Evolutionary conservation across 2,797 vertebrate species (phyloP).

Genomic region (Eospalax fontanierii): DNA sequence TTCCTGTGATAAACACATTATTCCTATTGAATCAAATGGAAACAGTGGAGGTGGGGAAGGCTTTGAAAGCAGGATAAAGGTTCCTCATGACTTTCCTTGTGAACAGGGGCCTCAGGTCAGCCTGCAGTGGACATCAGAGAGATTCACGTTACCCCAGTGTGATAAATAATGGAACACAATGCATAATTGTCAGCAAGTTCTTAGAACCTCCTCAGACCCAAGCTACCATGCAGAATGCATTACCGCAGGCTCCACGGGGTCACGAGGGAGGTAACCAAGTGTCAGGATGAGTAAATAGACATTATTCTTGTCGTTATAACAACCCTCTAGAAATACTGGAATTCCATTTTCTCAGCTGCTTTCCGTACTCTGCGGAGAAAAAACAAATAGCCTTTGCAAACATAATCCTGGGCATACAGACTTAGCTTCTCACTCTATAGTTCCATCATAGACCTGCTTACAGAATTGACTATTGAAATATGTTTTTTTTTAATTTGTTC

Average conservation of each 20-base stretch:
- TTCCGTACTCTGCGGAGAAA: conserved; percentile 34
- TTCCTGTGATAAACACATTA: conserved; percentile 38
- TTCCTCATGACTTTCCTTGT: conserved; percentile 84
- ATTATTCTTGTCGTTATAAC: conserved; percentile 85
- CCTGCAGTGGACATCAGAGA: conserved; percentile 71
- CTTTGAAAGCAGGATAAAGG: conserved; percentile 67
- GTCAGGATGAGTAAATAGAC: conserved; percentile 86
- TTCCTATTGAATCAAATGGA: conserved; percentile 20
- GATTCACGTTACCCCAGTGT: conserved; percentile 79
- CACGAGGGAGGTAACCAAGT: conserved; percentile 87
- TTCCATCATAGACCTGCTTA: not conserved
- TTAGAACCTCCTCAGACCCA: conserved; percentile 84
- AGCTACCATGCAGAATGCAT: conserved; percentile 86
- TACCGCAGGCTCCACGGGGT: conserved; percentile 87
- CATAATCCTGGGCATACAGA: not conserved
- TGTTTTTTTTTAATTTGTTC: conserved; percentile 29
- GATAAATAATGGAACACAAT: conserved; percentile 87
- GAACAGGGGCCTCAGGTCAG: conserved; percentile 76
- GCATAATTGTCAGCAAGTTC: conserved; percentile 82
- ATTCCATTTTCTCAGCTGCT: conserved; percentile 77
- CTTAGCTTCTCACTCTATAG: conserved; percentile 1
- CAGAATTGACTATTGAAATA: conserved; percentile 20
- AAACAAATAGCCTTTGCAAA: conserved; percentile 67
- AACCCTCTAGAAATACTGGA: conserved; percentile 83
- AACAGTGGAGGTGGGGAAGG: not conserved